phyloP scores from a whole-genome alignment of 1,140 invertebrate genomes.

The Rhyacophila brunnea region DNA sequence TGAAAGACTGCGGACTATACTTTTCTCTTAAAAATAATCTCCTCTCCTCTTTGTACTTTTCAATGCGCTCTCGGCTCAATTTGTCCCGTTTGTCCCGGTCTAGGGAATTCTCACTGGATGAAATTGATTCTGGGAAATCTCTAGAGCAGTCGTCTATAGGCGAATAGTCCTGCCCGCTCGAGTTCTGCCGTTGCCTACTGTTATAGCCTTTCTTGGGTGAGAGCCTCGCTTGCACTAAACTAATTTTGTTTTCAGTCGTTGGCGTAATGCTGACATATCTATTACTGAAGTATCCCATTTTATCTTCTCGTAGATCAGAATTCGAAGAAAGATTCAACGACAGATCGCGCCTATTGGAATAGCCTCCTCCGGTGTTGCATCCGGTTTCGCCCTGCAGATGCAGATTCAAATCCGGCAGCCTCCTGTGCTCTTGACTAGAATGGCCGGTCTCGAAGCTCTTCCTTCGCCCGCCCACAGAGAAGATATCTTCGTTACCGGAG shows the following conservation, averaged over 20 bases:
- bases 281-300: slow-evolving; percentile 9
- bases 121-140: slow-evolving; percentile 19
- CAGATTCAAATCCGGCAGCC: slow-evolving; percentile 56
- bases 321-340: slow-evolving; percentile 18
- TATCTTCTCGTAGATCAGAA: not conserved
- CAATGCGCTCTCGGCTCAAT: slow-evolving; percentile 74
- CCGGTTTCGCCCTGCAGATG: slow-evolving; percentile 41
- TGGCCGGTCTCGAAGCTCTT: slow-evolving; percentile 52
- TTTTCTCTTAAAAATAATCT: slow-evolving; percentile 82
- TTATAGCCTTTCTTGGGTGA: slow-evolving; percentile 33
- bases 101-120: not conserved
- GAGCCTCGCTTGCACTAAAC: slow-evolving; percentile 55
- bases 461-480: slow-evolving; percentile 39
- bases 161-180: slow-evolving; percentile 1
- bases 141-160: slow-evolving; percentile 11
- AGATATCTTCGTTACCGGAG: slow-evolving; percentile 37
- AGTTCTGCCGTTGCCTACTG: slow-evolving; percentile 24
- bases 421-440: slow-evolving; percentile 51
- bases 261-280: slow-evolving; percentile 49
- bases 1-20: slow-evolving; percentile 80
- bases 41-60: slow-evolving; percentile 90
- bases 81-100: slow-evolving; percentile 43
- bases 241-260: slow-evolving; percentile 60
- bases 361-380: slow-evolving; percentile 30
- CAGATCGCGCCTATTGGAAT: slow-evolving; percentile 18